These are phyloP conservation scores for Podocnemis expansa DNA, from an alignment of 2,113 vertebrate species.

Conservation along the genomic window DNA sequence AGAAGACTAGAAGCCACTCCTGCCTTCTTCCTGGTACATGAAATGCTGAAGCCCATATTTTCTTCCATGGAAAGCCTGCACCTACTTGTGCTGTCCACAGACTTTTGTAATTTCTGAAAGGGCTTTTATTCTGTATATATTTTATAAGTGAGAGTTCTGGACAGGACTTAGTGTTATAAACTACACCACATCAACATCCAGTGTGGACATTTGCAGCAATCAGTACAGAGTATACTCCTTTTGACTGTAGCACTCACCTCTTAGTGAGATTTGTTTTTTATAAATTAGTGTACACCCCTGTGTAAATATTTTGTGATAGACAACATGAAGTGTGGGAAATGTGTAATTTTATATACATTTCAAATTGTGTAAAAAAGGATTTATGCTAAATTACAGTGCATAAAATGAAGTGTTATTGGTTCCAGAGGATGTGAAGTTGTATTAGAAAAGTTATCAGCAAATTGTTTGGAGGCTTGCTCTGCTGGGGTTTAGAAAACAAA, in stretches of 20 bases:
- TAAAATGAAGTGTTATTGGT: background rate
- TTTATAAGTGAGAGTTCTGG: constrained; percentile 64
- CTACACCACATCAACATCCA: constrained; percentile 55
- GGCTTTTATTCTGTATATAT: constrained; percentile 63
- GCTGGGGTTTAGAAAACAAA: background rate
- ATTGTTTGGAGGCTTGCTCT: background rate
- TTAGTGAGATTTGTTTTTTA: background rate
- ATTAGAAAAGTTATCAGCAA: background rate
- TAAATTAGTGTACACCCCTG: background rate
- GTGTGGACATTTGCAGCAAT: constrained; percentile 38
- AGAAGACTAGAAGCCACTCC: background rate
- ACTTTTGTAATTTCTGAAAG: constrained; percentile 46
- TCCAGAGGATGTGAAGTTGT: background rate
- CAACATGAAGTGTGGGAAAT: background rate
- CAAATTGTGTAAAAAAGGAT: background rate
- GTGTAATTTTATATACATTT: background rate
- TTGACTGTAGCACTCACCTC: constrained; percentile 30
- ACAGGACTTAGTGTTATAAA: background rate
- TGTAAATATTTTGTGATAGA: rapidly evolving
- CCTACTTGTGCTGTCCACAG: constrained; percentile 13
- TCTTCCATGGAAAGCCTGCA: background rate
- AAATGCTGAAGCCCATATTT: constrained; percentile 26
- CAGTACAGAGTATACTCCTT: constrained; percentile 27
- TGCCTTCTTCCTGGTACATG: background rate
- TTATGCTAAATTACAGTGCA: background rate